These are phyloP conservation scores for Atrina japonica DNA, from an alignment of 2,888 invertebrate genomes.

Conservation along the genomic window DNA sequence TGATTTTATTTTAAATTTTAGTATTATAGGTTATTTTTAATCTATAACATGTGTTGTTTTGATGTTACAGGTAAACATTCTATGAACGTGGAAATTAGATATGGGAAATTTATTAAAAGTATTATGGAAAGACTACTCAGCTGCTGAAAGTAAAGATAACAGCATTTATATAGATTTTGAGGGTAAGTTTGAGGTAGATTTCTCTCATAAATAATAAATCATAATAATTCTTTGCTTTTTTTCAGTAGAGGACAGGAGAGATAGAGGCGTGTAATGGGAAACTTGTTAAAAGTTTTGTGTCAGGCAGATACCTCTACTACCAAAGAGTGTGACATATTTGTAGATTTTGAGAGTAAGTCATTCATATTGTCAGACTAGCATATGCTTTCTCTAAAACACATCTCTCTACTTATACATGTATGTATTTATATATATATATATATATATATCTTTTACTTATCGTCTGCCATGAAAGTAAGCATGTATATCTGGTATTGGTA, in stretches of 20 bases:
- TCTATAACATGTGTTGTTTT: slow-evolving; percentile 8
- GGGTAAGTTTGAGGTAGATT: slow-evolving; percentile 80
- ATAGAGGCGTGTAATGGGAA: slow-evolving; percentile 40
- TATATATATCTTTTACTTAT: no score
- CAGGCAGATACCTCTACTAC: slow-evolving; percentile 34
- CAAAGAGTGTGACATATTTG: slow-evolving; percentile 83
- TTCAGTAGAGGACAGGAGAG: slow-evolving; percentile 3
- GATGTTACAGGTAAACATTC: slow-evolving; percentile 8
- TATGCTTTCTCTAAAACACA: no score
- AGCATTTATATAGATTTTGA: slow-evolving; percentile 94
- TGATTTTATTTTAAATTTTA: no score
- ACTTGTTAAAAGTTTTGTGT: slow-evolving; percentile 38
- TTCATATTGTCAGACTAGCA: background rate
- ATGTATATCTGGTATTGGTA: background rate
- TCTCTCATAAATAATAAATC: background rate
- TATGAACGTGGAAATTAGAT: slow-evolving; percentile 1
- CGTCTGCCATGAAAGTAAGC: background rate
- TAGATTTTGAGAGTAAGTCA: slow-evolving; percentile 90
- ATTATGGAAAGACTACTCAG: slow-evolving; percentile 28
- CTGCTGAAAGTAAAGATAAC: slow-evolving; percentile 33
- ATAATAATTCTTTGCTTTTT: background rate
- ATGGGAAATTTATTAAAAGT: slow-evolving; percentile 42
- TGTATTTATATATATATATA: no score
- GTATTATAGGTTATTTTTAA: no score
- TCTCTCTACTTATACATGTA: no score